These are phyloP conservation scores for Nebria ingens DNA, from an alignment of 1,140 invertebrate genomes.

Conservation along the genomic window DNA sequence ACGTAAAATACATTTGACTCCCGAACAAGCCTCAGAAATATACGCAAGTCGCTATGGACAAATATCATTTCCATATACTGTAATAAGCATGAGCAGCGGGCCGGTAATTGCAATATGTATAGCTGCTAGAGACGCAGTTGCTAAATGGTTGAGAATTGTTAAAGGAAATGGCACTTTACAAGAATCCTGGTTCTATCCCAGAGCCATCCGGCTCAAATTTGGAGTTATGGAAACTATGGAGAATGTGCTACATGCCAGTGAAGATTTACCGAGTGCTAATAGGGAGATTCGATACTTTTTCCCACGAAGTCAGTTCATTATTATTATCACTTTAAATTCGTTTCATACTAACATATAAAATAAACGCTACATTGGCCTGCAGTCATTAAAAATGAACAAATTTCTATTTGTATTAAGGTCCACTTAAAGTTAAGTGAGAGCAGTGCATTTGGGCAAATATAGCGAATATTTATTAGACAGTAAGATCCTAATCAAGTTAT, in stretches of 20 bases:
- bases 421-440: too few species aligned
- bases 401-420: too few species aligned
- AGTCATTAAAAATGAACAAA: too few species aligned
- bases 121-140: slow-evolving; percentile 51
- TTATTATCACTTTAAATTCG: too few species aligned
- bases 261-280: slow-evolving; percentile 54
- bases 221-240: slow-evolving; percentile 43
- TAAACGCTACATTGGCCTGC: too few species aligned
- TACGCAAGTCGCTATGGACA: slow-evolving; percentile 62
- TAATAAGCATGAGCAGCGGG: slow-evolving; percentile 65
- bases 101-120: slow-evolving; percentile 60
- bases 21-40: slow-evolving; percentile 73
- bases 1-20: slow-evolving; percentile 56
- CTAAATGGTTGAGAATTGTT: slow-evolving; percentile 59
- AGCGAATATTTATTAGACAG: too few species aligned
- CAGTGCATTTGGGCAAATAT: too few species aligned
- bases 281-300: slow-evolving; percentile 86
- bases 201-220: slow-evolving; percentile 59
- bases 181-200: slow-evolving; percentile 58
- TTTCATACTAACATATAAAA: too few species aligned
- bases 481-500: too few species aligned
- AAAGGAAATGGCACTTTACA: slow-evolving; percentile 49
- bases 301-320: slow-evolving; percentile 57
- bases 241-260: slow-evolving; percentile 77
- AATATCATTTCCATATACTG: slow-evolving; percentile 58